Conservation (phyloP, 1,140 invertebrate genomes). For the Globodera ellingtonae region DNA sequence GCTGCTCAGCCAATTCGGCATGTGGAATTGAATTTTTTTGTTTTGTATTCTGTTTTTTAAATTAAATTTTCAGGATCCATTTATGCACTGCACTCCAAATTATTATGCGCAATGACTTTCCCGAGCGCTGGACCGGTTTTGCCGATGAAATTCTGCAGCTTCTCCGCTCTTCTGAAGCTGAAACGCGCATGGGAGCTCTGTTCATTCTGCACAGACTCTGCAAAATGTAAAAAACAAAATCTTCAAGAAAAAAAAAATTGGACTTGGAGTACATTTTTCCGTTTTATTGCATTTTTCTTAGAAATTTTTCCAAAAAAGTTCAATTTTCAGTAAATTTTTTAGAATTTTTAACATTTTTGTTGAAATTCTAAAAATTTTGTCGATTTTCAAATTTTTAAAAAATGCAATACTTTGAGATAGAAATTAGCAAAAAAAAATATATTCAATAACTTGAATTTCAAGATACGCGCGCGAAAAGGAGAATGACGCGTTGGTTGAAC, state of each 20-base stretch:
- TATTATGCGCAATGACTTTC: conserved; percentile 94
- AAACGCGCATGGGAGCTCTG: conserved; percentile 86
- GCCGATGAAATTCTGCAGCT: conserved; percentile 88
- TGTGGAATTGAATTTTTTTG: conserved; percentile 10
- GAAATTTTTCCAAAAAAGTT: no score
- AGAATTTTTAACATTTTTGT: not conserved
- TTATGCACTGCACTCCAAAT: conserved; percentile 81
- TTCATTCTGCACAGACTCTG: conserved; percentile 89
- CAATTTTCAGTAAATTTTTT: no score
- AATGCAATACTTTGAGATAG: no score
- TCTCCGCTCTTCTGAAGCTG: conserved; percentile 79
- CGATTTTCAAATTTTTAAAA: no score
- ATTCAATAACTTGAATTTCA: not conserved
- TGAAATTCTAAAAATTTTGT: not conserved
- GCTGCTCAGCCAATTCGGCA: conserved; percentile 84
- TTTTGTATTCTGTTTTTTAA: no score
- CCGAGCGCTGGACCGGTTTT: conserved; percentile 86
- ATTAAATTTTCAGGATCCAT: conserved; percentile 74
- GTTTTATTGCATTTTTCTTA: no score
- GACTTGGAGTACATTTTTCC: no score
- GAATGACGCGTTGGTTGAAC: conserved; percentile 82
- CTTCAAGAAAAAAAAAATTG: no score
- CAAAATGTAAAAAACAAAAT: no score
- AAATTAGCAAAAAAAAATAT: no score
- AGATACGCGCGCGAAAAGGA: conserved; percentile 84